phyloP scores from a whole-genome alignment of 2,113 vertebrate species.

The Burhinus oedicnemus region DNA sequence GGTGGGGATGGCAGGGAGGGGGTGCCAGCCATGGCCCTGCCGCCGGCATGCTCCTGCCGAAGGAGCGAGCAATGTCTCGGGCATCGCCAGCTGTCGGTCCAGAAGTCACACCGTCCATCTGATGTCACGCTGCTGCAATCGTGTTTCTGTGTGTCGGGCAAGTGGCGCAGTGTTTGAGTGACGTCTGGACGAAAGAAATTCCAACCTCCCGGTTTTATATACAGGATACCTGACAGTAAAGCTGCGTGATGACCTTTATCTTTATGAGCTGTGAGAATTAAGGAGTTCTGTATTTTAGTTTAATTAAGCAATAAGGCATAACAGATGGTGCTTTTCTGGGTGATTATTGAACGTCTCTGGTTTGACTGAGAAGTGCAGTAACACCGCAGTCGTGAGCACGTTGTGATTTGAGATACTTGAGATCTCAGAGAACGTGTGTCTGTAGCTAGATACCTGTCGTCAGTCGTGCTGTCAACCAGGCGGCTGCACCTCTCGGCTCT shows the following conservation, averaged over 20 bases:
- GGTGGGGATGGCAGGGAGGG: background rate
- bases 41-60: accelerated
- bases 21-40: background rate
- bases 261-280: constrained; percentile 78
- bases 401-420: background rate
- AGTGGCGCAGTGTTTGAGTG: background rate
- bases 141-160: background rate
- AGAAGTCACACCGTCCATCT: background rate
- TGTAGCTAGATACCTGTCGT: background rate
- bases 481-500: accelerated
- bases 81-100: background rate
- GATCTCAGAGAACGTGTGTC: accelerated
- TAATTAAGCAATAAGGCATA: constrained; percentile 78
- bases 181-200: background rate
- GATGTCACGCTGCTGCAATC: background rate
- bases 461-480: accelerated
- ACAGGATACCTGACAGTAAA: constrained; percentile 28
- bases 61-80: accelerated
- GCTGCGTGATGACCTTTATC: constrained; percentile 77
- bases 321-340: constrained; percentile 79
- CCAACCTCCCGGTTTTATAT: constrained; percentile 8
- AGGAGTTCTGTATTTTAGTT: constrained; percentile 77
- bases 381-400: background rate
- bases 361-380: constrained; percentile 55
- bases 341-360: constrained; percentile 66